Evolutionary conservation across 2,113 vertebrate genomes (phyloP).

Genomic region (Platichthys stellatus): DNA sequence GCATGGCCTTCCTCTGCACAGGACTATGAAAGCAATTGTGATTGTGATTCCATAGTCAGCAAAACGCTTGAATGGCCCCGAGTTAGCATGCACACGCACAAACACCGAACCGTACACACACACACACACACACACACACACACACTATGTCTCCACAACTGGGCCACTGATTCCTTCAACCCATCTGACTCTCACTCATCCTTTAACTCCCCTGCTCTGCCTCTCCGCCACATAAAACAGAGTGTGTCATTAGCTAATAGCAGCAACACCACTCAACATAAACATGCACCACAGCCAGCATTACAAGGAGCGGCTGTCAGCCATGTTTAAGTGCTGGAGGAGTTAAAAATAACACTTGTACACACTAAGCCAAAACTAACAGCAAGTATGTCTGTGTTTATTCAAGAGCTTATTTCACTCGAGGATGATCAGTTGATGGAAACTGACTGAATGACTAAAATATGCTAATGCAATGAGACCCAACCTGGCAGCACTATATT

Average conservation of each 20-base stretch:
- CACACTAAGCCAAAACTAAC: slow-evolving; percentile 16
- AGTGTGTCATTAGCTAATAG: slow-evolving; percentile 77
- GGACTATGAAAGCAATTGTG: slow-evolving; percentile 82
- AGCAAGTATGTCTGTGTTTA: slow-evolving; percentile 27
- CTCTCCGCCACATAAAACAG: slow-evolving; percentile 69
- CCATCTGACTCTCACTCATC: slow-evolving; percentile 74
- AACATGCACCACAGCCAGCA: slow-evolving; percentile 41
- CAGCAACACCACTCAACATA: slow-evolving; percentile 56
- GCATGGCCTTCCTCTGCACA: slow-evolving; percentile 75
- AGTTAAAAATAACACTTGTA: slow-evolving; percentile 38
- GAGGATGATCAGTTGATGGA: slow-evolving; percentile 26
- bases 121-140: slow-evolving; percentile 35
- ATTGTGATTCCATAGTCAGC: slow-evolving; percentile 81
- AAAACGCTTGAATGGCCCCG: slow-evolving; percentile 78
- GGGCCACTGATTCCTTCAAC: slow-evolving; percentile 75
- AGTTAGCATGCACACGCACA: slow-evolving; percentile 62
- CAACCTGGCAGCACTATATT: slow-evolving; percentile 44
- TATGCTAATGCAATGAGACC: slow-evolving; percentile 54
- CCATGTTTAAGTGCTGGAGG: slow-evolving; percentile 18
- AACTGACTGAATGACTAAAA: slow-evolving; percentile 19
- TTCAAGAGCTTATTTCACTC: slow-evolving; percentile 28
- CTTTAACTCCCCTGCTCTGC: slow-evolving; percentile 64
- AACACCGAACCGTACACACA: neutral
- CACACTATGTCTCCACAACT: slow-evolving; percentile 50
- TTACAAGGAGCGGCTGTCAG: slow-evolving; percentile 30